Conservation (phyloP, 2,797 vertebrate genomes). For the Scyliorhinus canicula region DNA sequence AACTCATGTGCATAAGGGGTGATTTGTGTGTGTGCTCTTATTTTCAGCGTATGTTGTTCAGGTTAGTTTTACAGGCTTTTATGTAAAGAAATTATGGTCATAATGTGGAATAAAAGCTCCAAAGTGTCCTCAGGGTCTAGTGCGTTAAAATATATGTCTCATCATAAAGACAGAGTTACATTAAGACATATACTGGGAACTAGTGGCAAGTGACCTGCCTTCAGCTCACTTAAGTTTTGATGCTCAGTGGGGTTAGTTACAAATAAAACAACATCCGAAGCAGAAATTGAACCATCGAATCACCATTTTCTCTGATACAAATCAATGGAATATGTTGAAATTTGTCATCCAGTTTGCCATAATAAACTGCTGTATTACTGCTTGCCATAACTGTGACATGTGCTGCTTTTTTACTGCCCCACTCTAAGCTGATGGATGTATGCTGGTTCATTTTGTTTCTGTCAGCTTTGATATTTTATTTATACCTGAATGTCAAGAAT, state of each 20-base stretch:
- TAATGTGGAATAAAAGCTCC: conserved; percentile 32
- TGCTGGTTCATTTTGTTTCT: not conserved
- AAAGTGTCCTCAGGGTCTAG: conserved; percentile 33
- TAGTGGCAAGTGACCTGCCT: conserved; percentile 26
- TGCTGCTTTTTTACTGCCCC: conserved; percentile 14
- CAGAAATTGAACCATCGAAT: not conserved
- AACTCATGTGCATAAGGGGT: conserved; percentile 1
- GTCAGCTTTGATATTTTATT: conserved; percentile 2
- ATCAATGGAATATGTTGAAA: conserved; percentile 26
- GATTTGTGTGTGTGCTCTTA: conserved; percentile 20
- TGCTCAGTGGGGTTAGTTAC: conserved; percentile 15
- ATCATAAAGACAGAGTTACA: conserved; percentile 36
- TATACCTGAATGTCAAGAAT: not conserved
- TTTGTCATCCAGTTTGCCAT: conserved; percentile 7
- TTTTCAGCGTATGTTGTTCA: conserved; percentile 17
- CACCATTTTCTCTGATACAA: conserved; percentile 24
- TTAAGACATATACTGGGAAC: not conserved
- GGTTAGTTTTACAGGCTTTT: conserved; percentile 35
- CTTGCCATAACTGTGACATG: conserved; percentile 4
- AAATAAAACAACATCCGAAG: not conserved
- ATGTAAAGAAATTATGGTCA: conserved; percentile 29
- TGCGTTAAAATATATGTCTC: conserved; percentile 30
- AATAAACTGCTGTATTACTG: conserved; percentile 9
- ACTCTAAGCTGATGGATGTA: not conserved
- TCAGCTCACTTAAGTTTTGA: conserved; percentile 16